Base-by-base conservation (phyloP, 2,888 invertebrate species). In the Operophtera brumata region DNA sequence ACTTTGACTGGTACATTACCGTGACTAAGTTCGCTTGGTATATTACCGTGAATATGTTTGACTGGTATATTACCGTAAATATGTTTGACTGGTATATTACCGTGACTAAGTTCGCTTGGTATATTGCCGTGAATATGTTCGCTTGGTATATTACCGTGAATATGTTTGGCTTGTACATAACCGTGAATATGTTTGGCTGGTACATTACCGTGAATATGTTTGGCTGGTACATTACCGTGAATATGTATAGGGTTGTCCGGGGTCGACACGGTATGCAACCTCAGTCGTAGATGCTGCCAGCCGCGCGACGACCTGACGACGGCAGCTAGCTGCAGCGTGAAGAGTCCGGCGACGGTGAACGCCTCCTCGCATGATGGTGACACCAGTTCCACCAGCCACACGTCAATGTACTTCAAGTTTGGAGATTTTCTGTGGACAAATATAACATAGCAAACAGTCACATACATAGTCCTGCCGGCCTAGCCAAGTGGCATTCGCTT, bases 301-400 rank as follows among this genome's bases (percentile, higher is more conserved):
- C 94, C 93, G 9, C 95, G 93, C 14, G 97, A 94, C 93, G 98
- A 98, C 67, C 96, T 95, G 48, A 98, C 94, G 47, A 99, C 98
- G 66, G 99, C 99, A 0, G 99, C 97, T 62, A 99, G 86, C 74
- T 99, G 99, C 81, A 99, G 94, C 92, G 99, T 96, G 87, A 99
- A 99, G 59, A 99, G 90, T 9, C 97, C 94, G 2, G 96, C 96
- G 62, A 96, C 96, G 64, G 97, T 97, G 86, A 98, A 98, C 48
- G 94, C 94, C 84, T 93, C 96, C 73, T 91, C 94, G 79, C 93
- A 93, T 56, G 87, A 93, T 59, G 94, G 96, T 71, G 93, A 91
- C 63, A 98, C 93, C 64, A 98, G 94, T 79, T 99, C 98, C 1
- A 98, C 95, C 1, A 99, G 96, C 99, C 99, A 99, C 4, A 99